A percentile compares a stretch with the other conserved stretches of the same genome.
phyloP scores from a whole-genome alignment of 2,113 vertebrate species.

The Prionailurus bengalensis region DNA sequence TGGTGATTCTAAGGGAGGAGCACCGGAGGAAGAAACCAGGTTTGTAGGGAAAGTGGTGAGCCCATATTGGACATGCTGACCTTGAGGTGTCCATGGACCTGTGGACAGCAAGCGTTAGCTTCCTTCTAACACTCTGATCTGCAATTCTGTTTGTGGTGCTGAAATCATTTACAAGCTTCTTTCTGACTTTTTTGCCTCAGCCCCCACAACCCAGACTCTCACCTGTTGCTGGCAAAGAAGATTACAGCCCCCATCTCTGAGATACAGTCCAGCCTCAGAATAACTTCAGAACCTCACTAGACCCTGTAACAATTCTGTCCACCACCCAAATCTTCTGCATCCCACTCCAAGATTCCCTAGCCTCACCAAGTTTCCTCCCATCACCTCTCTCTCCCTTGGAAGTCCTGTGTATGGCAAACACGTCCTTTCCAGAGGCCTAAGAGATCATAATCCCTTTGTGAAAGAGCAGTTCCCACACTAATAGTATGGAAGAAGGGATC shows the following conservation, averaged over 20 bases:
- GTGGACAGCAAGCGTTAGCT: background rate
- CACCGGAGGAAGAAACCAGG: background rate
- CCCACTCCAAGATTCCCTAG: background rate
- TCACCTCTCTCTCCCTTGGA: background rate
- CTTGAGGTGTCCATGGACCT: background rate
- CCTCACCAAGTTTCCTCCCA: background rate
- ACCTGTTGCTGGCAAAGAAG: background rate
- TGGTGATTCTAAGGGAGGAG: background rate
- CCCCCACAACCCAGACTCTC: background rate
- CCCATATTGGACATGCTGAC: background rate
- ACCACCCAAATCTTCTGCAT: background rate
- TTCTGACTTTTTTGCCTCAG: background rate
- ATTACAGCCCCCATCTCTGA: background rate
- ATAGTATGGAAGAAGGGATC: background rate
- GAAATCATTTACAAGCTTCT: background rate
- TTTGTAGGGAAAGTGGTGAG: background rate
- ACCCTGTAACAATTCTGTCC: background rate
- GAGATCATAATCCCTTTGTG: background rate
- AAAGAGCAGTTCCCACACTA: background rate
- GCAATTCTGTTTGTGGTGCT: background rate
- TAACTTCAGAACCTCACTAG: background rate
- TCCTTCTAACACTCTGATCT: background rate
- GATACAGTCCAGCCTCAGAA: background rate
- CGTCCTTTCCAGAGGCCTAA: background rate
- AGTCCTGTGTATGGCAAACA: background rate